phyloP scores from a whole-genome alignment of 2,113 vertebrate species.

The Himantopus leucocephalus region DNA sequence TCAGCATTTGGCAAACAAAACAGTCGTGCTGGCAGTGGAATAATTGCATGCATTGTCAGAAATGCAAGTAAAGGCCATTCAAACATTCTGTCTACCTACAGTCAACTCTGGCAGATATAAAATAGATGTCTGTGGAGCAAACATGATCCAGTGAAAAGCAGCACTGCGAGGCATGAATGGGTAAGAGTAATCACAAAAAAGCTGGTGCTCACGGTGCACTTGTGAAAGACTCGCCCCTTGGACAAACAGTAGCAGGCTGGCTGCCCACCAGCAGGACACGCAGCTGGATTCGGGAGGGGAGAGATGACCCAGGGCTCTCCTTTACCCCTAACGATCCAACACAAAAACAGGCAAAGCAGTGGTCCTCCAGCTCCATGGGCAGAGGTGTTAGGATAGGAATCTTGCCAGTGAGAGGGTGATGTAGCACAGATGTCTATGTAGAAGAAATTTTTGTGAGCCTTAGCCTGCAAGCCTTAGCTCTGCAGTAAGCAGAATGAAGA shows the following conservation, averaged over 20 bases:
- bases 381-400: background rate
- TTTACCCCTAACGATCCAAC: background rate
- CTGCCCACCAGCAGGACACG: background rate
- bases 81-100: background rate
- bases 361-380: background rate
- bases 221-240: accelerated
- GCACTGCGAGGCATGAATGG: background rate
- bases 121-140: background rate
- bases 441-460: background rate
- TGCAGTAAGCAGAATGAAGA: background rate
- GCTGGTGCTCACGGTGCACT: background rate
- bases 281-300: background rate
- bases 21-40: background rate
- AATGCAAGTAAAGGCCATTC: background rate
- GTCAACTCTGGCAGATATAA: background rate
- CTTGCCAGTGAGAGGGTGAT: background rate
- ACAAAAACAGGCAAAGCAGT: background rate
- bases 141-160: background rate
- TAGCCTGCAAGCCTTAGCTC: background rate
- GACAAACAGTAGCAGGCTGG: background rate
- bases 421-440: background rate
- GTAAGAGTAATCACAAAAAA: background rate
- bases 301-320: background rate
- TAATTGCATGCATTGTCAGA: background rate
- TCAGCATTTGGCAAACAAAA: background rate